Percentiles rank a stretch among this genome's conserved stretches.
phyloP scores from a whole-genome alignment of 2,888 invertebrate genomes.

The Nemapogon koenigi region DNA sequence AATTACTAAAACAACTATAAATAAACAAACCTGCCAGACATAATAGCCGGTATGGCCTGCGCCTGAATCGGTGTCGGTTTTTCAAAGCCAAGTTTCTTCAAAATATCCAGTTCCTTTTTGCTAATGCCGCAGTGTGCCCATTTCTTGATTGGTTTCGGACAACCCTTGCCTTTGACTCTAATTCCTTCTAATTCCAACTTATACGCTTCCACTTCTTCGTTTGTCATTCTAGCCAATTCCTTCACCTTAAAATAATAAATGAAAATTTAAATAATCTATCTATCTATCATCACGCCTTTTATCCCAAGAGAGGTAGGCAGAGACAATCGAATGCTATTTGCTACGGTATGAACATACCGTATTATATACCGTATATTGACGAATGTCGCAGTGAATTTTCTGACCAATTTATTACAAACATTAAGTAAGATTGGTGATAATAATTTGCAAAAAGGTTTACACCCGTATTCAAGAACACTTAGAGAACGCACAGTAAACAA shows the following conservation, averaged over 20 bases:
- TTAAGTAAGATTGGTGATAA: too few relatives aligned
- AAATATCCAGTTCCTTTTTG: constrained; percentile 90
- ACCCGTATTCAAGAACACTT: too few relatives aligned
- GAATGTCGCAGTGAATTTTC: too few relatives aligned
- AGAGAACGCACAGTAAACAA: too few relatives aligned
- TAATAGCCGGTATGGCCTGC: constrained; percentile 96
- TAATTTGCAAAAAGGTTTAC: too few relatives aligned
- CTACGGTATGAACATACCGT: too few relatives aligned
- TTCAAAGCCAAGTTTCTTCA: constrained; percentile 90
- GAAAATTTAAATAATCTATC: constrained; percentile 1
- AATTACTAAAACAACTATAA: neutral
- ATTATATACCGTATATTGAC: too few relatives aligned
- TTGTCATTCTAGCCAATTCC: constrained; percentile 91
- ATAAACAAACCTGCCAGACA: constrained; percentile 79
- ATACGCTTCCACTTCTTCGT: constrained; percentile 85
- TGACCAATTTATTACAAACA: too few relatives aligned
- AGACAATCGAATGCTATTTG: too few relatives aligned
- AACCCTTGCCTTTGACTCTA: constrained; percentile 94
- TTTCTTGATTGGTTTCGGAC: constrained; percentile 92
- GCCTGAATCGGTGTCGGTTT: constrained; percentile 99
- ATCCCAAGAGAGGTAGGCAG: too few relatives aligned
- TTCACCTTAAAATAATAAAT: constrained; percentile 72
- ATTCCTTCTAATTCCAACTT: constrained; percentile 93
- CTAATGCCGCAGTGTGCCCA: constrained; percentile 99
- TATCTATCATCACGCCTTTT: too few relatives aligned